These are phyloP conservation scores for Vulpes vulpes DNA, from an alignment of 2,113 vertebrate genomes.

Conservation along the genomic window DNA sequence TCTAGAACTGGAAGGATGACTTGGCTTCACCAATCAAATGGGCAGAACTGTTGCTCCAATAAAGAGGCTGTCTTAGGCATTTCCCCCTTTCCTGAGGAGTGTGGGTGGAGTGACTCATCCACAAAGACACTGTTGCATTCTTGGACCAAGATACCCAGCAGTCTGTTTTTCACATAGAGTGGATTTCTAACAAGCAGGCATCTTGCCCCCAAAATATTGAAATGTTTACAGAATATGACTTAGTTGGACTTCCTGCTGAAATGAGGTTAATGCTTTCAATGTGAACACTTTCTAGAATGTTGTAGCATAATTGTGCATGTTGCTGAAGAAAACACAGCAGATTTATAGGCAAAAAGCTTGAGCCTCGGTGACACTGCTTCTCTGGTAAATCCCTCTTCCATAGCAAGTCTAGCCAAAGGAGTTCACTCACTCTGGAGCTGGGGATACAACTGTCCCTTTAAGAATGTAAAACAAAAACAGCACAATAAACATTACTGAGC, in stretches of 20 bases:
- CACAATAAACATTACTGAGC: not conserved
- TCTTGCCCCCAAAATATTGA: not conserved
- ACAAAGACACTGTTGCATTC: not conserved
- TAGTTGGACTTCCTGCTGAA: slow-evolving; percentile 43
- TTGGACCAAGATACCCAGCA: not conserved
- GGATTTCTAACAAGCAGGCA: slow-evolving; percentile 56
- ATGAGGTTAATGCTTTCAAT: slow-evolving; percentile 8
- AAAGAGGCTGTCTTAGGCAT: not conserved
- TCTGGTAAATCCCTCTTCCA: not conserved
- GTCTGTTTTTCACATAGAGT: slow-evolving; percentile 14
- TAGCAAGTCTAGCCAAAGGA: not conserved
- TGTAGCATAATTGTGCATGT: not conserved
- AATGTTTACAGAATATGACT: slow-evolving; percentile 32
- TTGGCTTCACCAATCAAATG: not conserved
- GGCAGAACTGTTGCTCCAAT: not conserved
- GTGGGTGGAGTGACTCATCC: slow-evolving; percentile 31
- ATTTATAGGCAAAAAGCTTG: not conserved
- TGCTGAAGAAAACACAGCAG: not conserved
- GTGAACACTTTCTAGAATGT: not conserved
- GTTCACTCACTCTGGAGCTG: accelerated
- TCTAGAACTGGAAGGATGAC: not conserved
- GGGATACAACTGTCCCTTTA: not conserved
- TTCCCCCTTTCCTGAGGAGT: not conserved
- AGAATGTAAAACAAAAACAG: not conserved
- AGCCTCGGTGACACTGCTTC: not conserved